Base-by-base conservation (phyloP, 2,797 vertebrate genomes). In the Anisognathus igniventris region DNA sequence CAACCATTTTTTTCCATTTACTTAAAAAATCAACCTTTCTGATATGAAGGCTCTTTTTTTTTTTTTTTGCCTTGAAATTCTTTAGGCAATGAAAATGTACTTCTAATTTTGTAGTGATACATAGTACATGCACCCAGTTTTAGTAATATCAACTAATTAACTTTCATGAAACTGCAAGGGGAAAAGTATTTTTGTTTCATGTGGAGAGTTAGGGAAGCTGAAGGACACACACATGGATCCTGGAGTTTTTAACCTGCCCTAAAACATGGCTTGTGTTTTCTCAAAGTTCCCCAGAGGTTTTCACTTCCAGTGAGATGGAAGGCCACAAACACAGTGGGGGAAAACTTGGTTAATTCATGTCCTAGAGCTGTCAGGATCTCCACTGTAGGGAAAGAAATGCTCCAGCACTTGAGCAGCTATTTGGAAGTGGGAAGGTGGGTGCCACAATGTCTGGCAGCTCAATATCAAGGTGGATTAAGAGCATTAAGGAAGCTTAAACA, bases 391-490 rank as follows among this genome's bases (percentile, higher is more conserved):
- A 77, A 22, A 86, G 83, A 65, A 91, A 47, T 54, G 74, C 73
- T 44, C 54, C 91, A 86, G 51, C 66, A 42, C 85, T 89, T 31
- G 91, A 74, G 48, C 82, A 92, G 86, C 80, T 92, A 81, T 93
- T 81, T 92, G 91, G 77, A 65, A 89, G 62, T 28, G 15, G 23
- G 90, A 92, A 92, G 77, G 75, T 96, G 94, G 95, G 95, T 96
- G 96, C 97, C 96, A 94, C 42, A 67, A 50, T 94, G 95, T 97
- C 97, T 97, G 92, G 75, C 83, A 61, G 88, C 87, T 93, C 93
- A 35, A 72, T 95, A 93, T 95, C 92, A 86, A 96, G 91, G 89
- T 97, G 96, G 95, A 96, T 96, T 97, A 97, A 95, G 89, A 89
- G 96, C 91, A 84, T 95, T 96, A 96, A 79, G 73, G 79, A 90